Evolutionary conservation across 2,113 vertebrate genomes (phyloP).

Genomic region (Gyps fulvus): DNA sequence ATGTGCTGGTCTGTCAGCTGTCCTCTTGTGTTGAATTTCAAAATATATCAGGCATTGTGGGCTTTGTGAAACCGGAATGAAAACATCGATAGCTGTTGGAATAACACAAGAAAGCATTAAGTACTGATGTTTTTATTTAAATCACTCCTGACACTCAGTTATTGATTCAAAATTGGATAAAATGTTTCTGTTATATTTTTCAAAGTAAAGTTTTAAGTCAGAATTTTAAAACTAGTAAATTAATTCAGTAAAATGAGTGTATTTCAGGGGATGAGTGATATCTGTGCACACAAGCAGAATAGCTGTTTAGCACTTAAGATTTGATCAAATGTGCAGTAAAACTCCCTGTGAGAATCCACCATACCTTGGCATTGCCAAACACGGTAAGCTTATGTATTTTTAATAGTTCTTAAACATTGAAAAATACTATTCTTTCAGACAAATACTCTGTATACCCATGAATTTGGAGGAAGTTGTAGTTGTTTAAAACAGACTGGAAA

Average conservation of each 20-base stretch:
- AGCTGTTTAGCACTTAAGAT: not conserved
- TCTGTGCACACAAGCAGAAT: not conserved
- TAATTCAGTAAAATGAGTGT: not conserved
- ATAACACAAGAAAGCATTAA: not conserved
- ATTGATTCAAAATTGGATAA: not conserved
- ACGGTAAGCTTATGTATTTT: not conserved
- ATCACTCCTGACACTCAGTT: not conserved
- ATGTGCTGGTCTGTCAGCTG: not conserved
- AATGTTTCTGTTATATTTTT: not conserved
- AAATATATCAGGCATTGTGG: not conserved
- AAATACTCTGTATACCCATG: not conserved
- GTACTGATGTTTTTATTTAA: not conserved
- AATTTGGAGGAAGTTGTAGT: not conserved
- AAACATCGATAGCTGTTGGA: not conserved
- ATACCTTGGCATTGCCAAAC: not conserved
- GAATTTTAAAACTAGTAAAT: not conserved
- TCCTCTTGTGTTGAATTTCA: not conserved
- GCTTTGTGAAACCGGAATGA: not conserved
- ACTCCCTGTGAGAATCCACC: not conserved
- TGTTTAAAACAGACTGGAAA: conserved; percentile 72
- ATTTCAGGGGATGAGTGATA: not conserved
- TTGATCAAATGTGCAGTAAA: not conserved
- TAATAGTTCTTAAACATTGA: not conserved
- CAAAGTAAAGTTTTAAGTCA: not conserved
- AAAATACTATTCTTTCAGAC: not conserved